Evolutionary conservation across 2,888 invertebrate species (phyloP).

Genomic region (Cryptus armator): DNA sequence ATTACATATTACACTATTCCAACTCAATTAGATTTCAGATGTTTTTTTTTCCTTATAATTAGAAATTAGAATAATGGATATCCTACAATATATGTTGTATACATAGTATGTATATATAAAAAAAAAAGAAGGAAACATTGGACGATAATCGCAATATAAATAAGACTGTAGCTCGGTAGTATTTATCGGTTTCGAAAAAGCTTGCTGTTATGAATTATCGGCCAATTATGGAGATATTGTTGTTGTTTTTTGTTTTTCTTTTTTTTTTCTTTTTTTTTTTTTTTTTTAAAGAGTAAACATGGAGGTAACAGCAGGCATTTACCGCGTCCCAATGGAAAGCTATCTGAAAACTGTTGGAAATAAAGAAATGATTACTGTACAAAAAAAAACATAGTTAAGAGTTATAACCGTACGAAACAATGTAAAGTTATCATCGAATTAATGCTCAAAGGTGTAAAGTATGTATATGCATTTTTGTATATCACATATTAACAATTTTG

Average conservation of each 20-base stretch:
- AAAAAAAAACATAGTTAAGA: constrained; percentile 72
- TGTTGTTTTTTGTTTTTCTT: constrained; percentile 41
- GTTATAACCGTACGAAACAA: constrained; percentile 41
- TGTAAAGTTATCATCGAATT: constrained; percentile 64
- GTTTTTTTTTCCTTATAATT: constrained; percentile 65
- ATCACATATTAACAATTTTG: constrained; percentile 49
- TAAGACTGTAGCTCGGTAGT: constrained; percentile 66
- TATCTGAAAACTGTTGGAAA: constrained; percentile 85
- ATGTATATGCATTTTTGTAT: constrained; percentile 72
- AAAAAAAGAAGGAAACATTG: constrained; percentile 67
- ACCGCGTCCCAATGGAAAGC: constrained; percentile 84
- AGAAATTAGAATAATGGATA: constrained; percentile 72
- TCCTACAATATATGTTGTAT: constrained; percentile 72
- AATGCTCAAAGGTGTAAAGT: constrained; percentile 82
- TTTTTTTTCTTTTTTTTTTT: constrained; percentile 69
- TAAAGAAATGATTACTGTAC: constrained; percentile 83
- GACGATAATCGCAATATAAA: constrained; percentile 68
- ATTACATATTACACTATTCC: constrained; percentile 70
- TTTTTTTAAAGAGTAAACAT: constrained; percentile 77
- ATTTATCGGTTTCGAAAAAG: constrained; percentile 60
- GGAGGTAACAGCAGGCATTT: constrained; percentile 83
- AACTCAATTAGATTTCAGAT: constrained; percentile 67
- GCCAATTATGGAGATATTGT: constrained; percentile 66
- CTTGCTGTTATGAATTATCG: constrained; percentile 65
- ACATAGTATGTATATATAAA: constrained; percentile 63